Conservation (phyloP, 2,888 invertebrate genomes). For the Agrenia bidenticulata region DNA sequence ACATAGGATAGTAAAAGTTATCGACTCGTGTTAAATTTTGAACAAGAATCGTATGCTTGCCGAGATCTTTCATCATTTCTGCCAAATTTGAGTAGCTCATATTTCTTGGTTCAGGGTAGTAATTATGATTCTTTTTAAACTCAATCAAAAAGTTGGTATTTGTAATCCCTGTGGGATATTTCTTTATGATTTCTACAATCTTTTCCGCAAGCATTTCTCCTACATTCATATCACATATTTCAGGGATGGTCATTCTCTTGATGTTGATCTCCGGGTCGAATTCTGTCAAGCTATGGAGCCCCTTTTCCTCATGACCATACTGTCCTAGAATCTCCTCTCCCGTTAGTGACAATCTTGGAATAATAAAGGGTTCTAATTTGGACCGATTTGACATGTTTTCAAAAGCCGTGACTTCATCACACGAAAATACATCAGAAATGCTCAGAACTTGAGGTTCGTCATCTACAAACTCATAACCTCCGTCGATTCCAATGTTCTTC, state of each 20-base stretch:
- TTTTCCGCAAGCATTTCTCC: neutral
- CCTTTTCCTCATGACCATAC: neutral
- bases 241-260: neutral
- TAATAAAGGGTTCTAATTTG: conserved; percentile 10
- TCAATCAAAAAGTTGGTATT: neutral
- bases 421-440: conserved; percentile 3
- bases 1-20: conserved; percentile 3
- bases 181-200: neutral
- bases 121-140: neutral
- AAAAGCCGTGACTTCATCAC: conserved; percentile 20
- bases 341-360: conserved; percentile 13
- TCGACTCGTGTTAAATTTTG: conserved; percentile 8
- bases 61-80: conserved; percentile 10
- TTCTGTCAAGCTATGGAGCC: neutral
- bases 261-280: conserved; percentile 9
- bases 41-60: neutral
- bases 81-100: neutral
- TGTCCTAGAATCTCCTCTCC: neutral
- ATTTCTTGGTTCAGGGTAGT: conserved; percentile 11
- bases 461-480: neutral
- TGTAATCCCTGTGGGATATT: conserved; percentile 8
- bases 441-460: conserved; percentile 3
- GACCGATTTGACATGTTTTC: neutral
- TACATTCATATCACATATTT: neutral
- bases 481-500: neutral